These are phyloP conservation scores for Myotis lucifugus DNA, from an alignment of 2,113 vertebrate genomes.

Conservation along the genomic window DNA sequence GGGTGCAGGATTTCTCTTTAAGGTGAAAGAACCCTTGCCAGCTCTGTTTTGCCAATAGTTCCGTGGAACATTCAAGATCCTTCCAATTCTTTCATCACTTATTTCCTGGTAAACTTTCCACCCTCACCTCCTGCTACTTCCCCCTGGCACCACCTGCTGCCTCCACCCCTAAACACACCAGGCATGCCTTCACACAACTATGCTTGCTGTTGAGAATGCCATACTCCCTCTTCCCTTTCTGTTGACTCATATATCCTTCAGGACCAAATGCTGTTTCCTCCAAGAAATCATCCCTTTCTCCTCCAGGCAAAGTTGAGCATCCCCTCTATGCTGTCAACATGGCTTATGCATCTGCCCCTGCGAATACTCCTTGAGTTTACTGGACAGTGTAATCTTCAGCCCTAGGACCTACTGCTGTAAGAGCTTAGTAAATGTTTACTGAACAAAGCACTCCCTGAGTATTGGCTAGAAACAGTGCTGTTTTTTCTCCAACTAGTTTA, in stretches of 20 bases:
- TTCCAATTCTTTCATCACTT: neutral
- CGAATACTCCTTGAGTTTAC: neutral
- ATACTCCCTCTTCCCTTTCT: neutral
- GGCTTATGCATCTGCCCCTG: neutral
- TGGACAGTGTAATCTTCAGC: neutral
- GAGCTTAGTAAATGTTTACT: constrained; percentile 47
- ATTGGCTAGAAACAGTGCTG: constrained; percentile 47
- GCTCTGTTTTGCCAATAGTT: neutral
- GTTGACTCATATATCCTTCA: neutral
- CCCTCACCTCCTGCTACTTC: neutral
- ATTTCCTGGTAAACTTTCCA: neutral
- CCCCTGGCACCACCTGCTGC: neutral
- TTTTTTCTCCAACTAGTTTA: constrained; percentile 72
- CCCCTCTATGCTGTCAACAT: neutral
- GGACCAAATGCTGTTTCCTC: constrained; percentile 34
- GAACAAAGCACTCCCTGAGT: constrained; percentile 62
- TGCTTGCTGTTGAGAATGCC: neutral
- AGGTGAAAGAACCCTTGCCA: neutral
- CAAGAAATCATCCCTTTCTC: neutral
- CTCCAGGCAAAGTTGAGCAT: neutral
- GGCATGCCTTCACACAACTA: neutral
- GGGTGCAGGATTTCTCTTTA: neutral
- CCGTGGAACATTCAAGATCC: neutral
- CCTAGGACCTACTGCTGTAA: constrained; percentile 21
- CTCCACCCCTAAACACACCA: neutral